A percentile compares a stretch with the other conserved stretches of the same genome.
These are phyloP conservation scores for Drymodes brunneopygia DNA, from an alignment of 2,113 vertebrate genomes.

Conservation along the genomic window DNA sequence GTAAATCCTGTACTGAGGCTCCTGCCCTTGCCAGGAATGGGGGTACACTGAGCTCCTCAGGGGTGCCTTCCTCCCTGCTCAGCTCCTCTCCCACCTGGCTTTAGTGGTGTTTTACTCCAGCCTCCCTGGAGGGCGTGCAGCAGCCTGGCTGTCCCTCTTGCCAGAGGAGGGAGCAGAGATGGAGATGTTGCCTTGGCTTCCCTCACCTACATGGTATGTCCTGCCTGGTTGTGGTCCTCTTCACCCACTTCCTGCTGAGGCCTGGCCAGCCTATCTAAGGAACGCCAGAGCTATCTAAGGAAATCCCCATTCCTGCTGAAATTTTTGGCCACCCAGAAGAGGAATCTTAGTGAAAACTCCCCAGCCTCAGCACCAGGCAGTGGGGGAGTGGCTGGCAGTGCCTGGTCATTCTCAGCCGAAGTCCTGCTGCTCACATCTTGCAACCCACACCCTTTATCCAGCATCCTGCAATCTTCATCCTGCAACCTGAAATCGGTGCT, in stretches of 20 bases:
- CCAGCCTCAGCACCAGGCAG: neutral
- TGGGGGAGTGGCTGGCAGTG: neutral
- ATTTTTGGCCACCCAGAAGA: neutral
- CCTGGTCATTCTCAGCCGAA: neutral
- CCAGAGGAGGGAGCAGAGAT: fast-evolving
- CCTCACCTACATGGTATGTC: neutral
- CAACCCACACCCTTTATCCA: neutral
- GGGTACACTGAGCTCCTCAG: neutral
- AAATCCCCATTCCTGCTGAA: neutral
- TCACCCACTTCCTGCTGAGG: neutral
- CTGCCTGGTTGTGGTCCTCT: neutral
- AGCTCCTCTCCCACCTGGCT: neutral
- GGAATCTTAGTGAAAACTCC: constrained; percentile 6
- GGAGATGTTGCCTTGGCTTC: neutral
- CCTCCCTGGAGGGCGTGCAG: fast-evolving
- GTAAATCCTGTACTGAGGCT: neutral
- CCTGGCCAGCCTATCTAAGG: neutral
- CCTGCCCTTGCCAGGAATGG: neutral
- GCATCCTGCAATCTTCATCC: neutral
- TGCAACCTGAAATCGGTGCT: neutral
- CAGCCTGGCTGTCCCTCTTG: neutral
- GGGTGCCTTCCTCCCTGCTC: neutral
- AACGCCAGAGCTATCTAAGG: neutral
- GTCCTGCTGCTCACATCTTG: fast-evolving
- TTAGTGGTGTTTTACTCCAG: neutral